Evolutionary conservation across 1,140 invertebrate species (phyloP).

Genomic region (Meloidogyne chitwoodi): DNA sequence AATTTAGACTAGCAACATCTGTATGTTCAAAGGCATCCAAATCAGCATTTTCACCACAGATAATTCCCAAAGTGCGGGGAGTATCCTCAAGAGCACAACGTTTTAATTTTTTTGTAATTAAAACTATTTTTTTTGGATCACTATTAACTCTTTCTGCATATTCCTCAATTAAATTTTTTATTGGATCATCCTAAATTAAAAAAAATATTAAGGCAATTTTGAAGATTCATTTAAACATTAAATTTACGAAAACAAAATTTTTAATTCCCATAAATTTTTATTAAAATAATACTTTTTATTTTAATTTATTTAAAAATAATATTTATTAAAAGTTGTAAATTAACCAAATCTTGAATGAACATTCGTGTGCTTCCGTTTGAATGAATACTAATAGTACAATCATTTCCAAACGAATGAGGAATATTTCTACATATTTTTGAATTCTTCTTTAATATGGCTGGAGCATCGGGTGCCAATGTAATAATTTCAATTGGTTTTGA

Average conservation of each 20-base stretch:
- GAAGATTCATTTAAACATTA: too few species aligned
- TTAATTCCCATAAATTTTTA: too few species aligned
- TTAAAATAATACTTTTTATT: too few species aligned
- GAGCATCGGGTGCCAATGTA: neutral
- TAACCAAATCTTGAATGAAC: constrained; percentile 12
- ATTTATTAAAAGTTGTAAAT: neutral
- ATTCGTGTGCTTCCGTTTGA: neutral
- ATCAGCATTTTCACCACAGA: neutral
- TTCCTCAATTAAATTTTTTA: constrained; percentile 12
- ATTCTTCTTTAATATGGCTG: neutral
- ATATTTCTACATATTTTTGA: neutral
- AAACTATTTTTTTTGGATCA: constrained; percentile 7
- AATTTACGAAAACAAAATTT: too few species aligned
- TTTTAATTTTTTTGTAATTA: constrained; percentile 12
- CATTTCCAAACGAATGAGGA: neutral
- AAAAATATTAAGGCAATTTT: too few species aligned
- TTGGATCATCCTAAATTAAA: neutral
- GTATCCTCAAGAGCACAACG: constrained; percentile 3
- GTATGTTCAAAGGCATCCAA: constrained; percentile 25
- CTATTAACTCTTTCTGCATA: constrained; percentile 6
- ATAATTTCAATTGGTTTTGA: neutral
- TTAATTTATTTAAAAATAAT: too few species aligned
- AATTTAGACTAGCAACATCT: neutral
- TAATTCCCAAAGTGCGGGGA: constrained; percentile 14
- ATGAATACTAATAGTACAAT: constrained; percentile 7